Evolutionary conservation across 2,888 invertebrate genomes (phyloP).

Genomic region (Thymelicus sylvestris): DNA sequence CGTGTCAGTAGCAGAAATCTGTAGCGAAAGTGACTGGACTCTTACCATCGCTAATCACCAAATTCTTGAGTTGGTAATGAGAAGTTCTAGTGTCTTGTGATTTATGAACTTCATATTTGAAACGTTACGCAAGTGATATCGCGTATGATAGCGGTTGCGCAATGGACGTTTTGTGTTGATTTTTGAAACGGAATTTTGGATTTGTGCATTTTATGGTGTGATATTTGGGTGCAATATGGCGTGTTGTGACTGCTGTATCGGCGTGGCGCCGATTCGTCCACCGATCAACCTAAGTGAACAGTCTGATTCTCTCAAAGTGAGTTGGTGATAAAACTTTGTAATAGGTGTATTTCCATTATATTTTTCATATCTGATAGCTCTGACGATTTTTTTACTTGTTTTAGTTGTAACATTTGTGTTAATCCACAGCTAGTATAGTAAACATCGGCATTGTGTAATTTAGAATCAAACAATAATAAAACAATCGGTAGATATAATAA

Average conservation of each 20-base stretch:
- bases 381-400: background rate
- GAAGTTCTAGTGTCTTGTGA: conserved; percentile 43
- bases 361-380: background rate
- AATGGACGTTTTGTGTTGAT: conserved; percentile 55
- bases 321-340: conserved; percentile 45
- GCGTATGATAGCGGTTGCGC: conserved; percentile 62
- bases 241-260: conserved; percentile 88
- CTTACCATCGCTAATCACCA: conserved; percentile 44
- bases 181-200: conserved; percentile 51
- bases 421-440: background rate
- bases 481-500: too few relatives aligned
- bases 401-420: background rate
- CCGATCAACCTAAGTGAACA: conserved; percentile 90
- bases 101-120: conserved; percentile 25
- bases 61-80: conserved; percentile 46
- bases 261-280: conserved; percentile 88
- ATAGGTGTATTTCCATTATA: background rate
- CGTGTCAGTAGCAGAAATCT: conserved; percentile 68
- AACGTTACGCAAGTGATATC: conserved; percentile 49
- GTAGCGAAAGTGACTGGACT: conserved; percentile 76
- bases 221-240: conserved; percentile 72
- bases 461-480: too few relatives aligned
- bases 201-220: conserved; percentile 65
- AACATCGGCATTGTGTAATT: background rate
- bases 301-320: conserved; percentile 92